Evolutionary conservation across 2,888 invertebrate species (phyloP).

Genomic region (Dryomyza anilis): DNA sequence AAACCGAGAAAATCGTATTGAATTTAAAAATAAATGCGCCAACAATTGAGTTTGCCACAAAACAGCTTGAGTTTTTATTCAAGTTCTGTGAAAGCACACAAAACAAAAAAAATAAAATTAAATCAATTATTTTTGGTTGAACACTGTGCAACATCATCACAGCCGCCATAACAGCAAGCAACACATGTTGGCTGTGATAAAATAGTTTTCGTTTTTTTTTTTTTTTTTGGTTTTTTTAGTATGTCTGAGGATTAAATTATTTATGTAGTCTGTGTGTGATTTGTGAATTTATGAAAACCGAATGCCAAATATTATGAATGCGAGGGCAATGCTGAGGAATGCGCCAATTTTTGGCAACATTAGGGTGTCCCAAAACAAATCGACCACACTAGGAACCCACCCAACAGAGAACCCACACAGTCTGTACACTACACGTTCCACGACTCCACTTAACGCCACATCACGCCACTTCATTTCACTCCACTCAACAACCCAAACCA

Average conservation of each 20-base stretch:
- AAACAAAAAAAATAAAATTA: too few species aligned
- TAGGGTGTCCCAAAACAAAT: background rate
- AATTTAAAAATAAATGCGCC: constrained; percentile 13
- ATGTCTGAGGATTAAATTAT: background rate
- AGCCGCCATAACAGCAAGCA: too few species aligned
- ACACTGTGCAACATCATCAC: too few species aligned
- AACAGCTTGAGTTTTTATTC: background rate
- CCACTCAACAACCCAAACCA: background rate
- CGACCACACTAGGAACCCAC: background rate
- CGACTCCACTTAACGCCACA: too few species aligned
- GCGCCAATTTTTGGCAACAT: background rate
- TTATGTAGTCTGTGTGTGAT: background rate
- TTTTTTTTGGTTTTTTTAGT: background rate
- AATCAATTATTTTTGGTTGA: too few species aligned
- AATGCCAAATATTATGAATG: background rate
- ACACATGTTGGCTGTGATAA: too few species aligned
- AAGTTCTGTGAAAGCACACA: too few species aligned
- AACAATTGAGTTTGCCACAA: background rate
- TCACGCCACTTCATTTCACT: too few species aligned
- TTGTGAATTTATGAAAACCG: background rate
- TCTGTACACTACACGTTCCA: too few species aligned
- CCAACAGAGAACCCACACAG: background rate
- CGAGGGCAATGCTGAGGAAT: background rate
- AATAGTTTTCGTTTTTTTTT: background rate
- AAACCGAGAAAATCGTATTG: too few species aligned